Base-by-base conservation (phyloP, 2,113 vertebrate species). In the Suncus etruscus region DNA sequence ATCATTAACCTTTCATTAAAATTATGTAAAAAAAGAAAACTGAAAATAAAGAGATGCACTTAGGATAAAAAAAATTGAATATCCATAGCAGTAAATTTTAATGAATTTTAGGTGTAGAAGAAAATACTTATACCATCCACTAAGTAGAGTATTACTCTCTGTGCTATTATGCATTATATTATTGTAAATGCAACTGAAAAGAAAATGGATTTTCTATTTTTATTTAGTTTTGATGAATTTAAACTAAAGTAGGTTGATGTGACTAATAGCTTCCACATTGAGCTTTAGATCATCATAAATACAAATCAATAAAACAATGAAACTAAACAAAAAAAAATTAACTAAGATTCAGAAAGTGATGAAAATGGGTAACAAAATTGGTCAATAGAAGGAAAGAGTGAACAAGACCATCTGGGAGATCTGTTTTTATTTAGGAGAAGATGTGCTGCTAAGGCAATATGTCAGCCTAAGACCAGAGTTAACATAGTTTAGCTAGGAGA, bases 371-470 rank as follows among this genome's bases (percentile, higher is more conserved):
- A 78, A 47, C 32, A 61, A 83, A 47, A 15, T 48, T 86, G 50
- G 73, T 68, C 86, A 83, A 45, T 15, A 74, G 65, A 90, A 91
- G 47, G 63, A 75, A 91, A 90, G 11, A 75, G 50, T 66, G 51
- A 91, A 91, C 31, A 79, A 84, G 77, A 90, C 68, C 29, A 27
- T 88, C 51, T 76, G 76, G 58, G 70, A 93, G 25, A 81, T 89
- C 86, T 96, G 92, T 70, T 95, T 94, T 93, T 95, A 86, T 90
- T 92, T 81, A 92, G 83, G 68, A 83, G 70, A 88, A 81, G 88
- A 79, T 47, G 27, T 88, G 83, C 80, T 94, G 66, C 79, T 88
- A 94, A 61, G 75, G 87, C 93, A 84, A 85, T 89, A 50, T 78
- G 90, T 84, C 70, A 78, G 32, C 50, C 76, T 90, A 85, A 95